A percentile compares a stretch with the other conserved stretches of the same genome.
These are phyloP conservation scores for Chaenogobius annularis DNA, from an alignment of 2,113 vertebrate genomes.

Conservation along the genomic window DNA sequence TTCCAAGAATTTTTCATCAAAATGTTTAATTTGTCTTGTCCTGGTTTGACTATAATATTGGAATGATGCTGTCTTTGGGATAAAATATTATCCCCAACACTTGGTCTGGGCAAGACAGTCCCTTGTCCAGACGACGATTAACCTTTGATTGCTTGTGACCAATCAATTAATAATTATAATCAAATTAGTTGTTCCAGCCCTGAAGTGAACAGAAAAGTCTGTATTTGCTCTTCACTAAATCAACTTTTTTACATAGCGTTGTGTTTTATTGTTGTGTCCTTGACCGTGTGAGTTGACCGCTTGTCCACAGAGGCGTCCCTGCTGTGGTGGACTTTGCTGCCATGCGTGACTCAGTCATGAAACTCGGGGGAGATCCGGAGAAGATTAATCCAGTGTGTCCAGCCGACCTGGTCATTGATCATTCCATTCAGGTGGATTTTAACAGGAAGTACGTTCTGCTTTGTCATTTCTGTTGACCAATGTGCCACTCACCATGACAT, in stretches of 20 bases:
- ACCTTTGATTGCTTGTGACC: no score
- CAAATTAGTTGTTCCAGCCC: not conserved
- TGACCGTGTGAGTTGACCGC: not conserved
- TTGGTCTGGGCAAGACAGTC: not conserved
- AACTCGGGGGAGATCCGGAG: conserved; percentile 89
- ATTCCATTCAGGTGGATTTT: conserved; percentile 98
- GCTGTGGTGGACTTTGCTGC: conserved; percentile 97
- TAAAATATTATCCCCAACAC: not conserved
- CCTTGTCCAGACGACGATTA: no score
- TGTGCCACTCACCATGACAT: not conserved
- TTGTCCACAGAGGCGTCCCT: conserved; percentile 86
- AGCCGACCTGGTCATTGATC: conserved; percentile 96
- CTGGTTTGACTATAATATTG: not conserved
- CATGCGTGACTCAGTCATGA: conserved; percentile 94
- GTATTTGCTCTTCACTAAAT: not conserved
- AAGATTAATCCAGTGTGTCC: conserved; percentile 96
- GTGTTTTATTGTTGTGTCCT: not conserved
- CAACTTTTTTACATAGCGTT: not conserved
- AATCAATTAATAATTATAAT: not conserved
- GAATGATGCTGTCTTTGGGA: not conserved
- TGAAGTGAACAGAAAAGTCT: not conserved
- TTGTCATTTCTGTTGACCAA: not conserved
- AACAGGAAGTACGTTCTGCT: conserved; percentile 84
- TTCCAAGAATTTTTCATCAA: not conserved
- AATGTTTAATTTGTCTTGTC: not conserved